phyloP scores from a whole-genome alignment of 2,113 vertebrate species.

The Isichthys henryi region DNA sequence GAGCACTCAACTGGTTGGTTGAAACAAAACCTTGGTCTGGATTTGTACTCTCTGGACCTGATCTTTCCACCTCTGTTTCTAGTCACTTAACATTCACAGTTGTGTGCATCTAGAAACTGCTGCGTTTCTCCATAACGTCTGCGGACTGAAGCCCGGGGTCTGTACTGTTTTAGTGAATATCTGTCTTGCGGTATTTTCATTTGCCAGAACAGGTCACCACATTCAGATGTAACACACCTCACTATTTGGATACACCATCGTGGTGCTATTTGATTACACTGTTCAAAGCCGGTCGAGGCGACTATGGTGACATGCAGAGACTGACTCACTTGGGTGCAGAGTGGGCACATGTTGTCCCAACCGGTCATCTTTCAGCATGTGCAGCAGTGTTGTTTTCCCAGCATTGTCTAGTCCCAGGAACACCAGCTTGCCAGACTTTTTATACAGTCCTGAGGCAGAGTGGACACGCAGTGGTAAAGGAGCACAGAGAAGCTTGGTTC shows the following conservation, averaged over 20 bases:
- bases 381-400: conserved; percentile 93
- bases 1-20: too few species aligned
- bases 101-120: neutral
- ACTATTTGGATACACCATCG: neutral
- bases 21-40: too few species aligned
- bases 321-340: conserved; percentile 88
- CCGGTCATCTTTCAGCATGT: conserved; percentile 99
- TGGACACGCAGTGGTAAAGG: conserved; percentile 4
- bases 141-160: neutral
- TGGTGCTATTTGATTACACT: neutral
- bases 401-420: conserved; percentile 98
- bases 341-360: conserved; percentile 95
- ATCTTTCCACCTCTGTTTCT: neutral
- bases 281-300: neutral
- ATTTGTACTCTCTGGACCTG: too few species aligned
- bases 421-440: conserved; percentile 95
- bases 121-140: neutral
- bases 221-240: neutral
- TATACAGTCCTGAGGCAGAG: conserved; percentile 81
- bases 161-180: neutral
- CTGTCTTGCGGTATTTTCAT: neutral
- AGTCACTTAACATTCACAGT: neutral
- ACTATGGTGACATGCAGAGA: neutral
- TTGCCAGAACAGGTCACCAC: neutral
- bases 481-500: neutral